A percentile compares a stretch with the other conserved stretches of the same genome.
phyloP scores from a whole-genome alignment of 30 jellyfish, hydroid and myxozoan species.

The Cassiopea xamachana region DNA sequence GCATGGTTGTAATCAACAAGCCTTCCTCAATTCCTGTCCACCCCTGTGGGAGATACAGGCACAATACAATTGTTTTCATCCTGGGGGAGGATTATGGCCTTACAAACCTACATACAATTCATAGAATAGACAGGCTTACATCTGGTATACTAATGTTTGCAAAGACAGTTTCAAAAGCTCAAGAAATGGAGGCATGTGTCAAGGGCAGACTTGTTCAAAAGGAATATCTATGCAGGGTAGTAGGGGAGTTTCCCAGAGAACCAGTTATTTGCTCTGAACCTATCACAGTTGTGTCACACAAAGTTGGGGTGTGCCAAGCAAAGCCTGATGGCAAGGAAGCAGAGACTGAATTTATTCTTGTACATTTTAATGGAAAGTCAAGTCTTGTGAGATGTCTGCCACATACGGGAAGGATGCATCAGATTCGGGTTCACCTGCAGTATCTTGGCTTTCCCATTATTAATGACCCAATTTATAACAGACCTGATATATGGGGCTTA shows the following conservation, averaged over 20 bases:
- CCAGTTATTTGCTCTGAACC: slow-evolving; percentile 80
- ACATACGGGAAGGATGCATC: slow-evolving; percentile 98
- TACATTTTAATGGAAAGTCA: slow-evolving; percentile 75
- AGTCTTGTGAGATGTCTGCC: slow-evolving; percentile 91
- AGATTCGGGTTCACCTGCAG: slow-evolving; percentile 97
- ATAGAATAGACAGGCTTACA: slow-evolving; percentile 94
- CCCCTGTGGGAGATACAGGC: slow-evolving; percentile 98
- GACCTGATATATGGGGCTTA: slow-evolving; percentile 96
- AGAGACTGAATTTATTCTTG: slow-evolving; percentile 62
- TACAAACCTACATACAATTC: slow-evolving; percentile 84
- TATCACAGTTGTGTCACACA: slow-evolving; percentile 84
- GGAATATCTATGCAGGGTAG: slow-evolving; percentile 89
- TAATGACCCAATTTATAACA: slow-evolving; percentile 96
- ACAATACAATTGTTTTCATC: slow-evolving; percentile 89
- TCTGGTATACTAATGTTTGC: slow-evolving; percentile 97
- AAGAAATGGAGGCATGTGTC: slow-evolving; percentile 87
- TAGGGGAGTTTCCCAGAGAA: slow-evolving; percentile 91
- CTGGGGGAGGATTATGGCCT: slow-evolving; percentile 86
- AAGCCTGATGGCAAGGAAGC: slow-evolving; percentile 89
- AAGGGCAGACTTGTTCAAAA: slow-evolving; percentile 84
- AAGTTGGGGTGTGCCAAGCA: slow-evolving; percentile 93
- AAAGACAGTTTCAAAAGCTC: slow-evolving; percentile 86
- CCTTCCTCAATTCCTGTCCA: slow-evolving; percentile 99
- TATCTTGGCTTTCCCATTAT: slow-evolving; percentile 94
- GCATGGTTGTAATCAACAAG: slow-evolving; percentile 86